Conservation (phyloP, 2,797 vertebrate species). For the Onychomys leucogaster region DNA sequence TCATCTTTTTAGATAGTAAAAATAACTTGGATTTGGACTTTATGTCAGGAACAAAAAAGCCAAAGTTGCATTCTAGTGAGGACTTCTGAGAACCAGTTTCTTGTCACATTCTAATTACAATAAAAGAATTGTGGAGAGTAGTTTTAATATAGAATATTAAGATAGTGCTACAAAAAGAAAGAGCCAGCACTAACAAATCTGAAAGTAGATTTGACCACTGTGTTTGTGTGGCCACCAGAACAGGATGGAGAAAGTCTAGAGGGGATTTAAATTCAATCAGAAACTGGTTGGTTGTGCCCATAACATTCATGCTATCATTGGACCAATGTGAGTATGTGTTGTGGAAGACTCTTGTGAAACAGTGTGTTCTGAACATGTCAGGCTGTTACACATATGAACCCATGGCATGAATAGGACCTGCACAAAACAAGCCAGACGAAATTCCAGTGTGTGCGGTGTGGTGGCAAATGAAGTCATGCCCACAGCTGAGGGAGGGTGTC, state of each 20-base stretch:
- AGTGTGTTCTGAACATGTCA: not conserved
- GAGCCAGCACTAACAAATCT: not conserved
- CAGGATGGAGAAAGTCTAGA: not conserved
- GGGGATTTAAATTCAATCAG: not conserved
- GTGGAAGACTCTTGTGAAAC: not conserved
- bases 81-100: not conserved
- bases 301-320: not conserved
- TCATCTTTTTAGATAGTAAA: not conserved
- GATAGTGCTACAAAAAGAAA: conserved; percentile 13
- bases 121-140: conserved; percentile 65
- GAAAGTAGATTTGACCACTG: not conserved
- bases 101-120: not conserved
- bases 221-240: not conserved
- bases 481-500: not conserved
- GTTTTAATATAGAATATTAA: conserved; percentile 8
- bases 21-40: not conserved
- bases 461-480: not conserved
- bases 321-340: not conserved
- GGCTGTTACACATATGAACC: not conserved
- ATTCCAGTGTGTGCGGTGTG: not conserved
- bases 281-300: not conserved
- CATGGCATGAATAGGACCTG: not conserved
- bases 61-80: not conserved
- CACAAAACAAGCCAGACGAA: not conserved
- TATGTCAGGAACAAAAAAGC: conserved; percentile 8